Conservation (phyloP, 2,797 vertebrate genomes). For the Nannoperca australis region DNA sequence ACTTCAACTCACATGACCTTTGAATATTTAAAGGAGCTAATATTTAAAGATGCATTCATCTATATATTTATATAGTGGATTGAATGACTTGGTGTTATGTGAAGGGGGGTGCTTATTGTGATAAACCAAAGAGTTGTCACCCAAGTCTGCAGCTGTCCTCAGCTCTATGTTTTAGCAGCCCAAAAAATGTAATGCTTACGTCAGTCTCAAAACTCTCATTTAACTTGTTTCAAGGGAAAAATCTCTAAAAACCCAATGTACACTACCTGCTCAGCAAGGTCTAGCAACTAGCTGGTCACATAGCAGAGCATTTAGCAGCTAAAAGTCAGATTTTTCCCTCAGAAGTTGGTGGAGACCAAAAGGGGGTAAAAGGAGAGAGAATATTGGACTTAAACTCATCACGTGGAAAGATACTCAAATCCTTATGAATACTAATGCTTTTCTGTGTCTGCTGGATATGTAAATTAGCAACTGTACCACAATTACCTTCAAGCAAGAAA, state of each 20-base stretch:
- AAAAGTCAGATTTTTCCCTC: background rate
- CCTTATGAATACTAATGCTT: background rate
- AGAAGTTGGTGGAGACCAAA: background rate
- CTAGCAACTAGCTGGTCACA: background rate
- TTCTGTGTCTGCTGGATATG: background rate
- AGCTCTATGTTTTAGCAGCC: background rate
- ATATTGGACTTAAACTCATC: background rate
- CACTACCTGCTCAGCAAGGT: background rate
- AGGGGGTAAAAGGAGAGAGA: background rate
- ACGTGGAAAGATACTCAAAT: background rate
- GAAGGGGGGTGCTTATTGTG: background rate
- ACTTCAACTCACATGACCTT: background rate
- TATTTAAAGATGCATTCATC: background rate
- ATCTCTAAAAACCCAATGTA: background rate
- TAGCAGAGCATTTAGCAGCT: background rate
- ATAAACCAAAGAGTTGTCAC: background rate
- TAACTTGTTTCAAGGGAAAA: slow-evolving; percentile 17
- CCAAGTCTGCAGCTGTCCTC: too few species aligned
- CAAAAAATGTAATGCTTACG: background rate
- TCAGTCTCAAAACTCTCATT: background rate
- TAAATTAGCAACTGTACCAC: slow-evolving; percentile 1
- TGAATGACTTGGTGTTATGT: background rate
- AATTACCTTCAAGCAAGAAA: background rate
- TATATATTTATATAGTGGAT: background rate
- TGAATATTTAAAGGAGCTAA: background rate